These are phyloP conservation scores for Thalassarche chlororhynchos DNA, from an alignment of 2,113 vertebrate species.

Conservation along the genomic window DNA sequence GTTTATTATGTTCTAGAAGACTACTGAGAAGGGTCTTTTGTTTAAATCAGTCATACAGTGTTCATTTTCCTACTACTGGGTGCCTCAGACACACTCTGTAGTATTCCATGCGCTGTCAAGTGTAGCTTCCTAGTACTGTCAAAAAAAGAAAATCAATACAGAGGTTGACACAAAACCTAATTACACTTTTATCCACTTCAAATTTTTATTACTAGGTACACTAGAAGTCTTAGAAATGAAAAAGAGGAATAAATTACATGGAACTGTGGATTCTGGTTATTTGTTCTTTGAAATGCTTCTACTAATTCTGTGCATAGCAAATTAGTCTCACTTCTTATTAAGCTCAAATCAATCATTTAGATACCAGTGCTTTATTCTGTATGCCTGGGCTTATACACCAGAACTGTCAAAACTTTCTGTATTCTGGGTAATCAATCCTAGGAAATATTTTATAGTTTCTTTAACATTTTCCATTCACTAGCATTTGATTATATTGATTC, in stretches of 20 bases:
- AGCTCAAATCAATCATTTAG: background rate
- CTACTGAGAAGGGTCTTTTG: background rate
- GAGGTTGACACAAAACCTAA: background rate
- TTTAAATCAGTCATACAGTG: background rate
- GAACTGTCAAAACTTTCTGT: background rate
- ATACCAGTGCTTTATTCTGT: background rate
- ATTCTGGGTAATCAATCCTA: background rate
- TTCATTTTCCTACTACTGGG: background rate
- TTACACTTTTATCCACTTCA: background rate
- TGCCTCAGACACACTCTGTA: background rate
- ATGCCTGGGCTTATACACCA: background rate
- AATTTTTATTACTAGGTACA: background rate
- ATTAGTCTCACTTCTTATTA: background rate
- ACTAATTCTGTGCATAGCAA: background rate
- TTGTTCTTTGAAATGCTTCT: background rate
- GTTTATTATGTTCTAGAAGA: background rate
- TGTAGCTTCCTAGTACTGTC: background rate
- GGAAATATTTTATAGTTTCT: background rate
- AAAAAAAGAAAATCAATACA: background rate
- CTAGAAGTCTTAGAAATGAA: background rate
- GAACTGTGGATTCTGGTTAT: background rate
- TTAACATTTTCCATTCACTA: background rate
- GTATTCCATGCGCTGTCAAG: accelerated
- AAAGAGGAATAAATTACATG: background rate
- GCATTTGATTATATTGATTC: background rate